A percentile compares a stretch with the other conserved stretches of the same genome.
phyloP scores from a whole-genome alignment of 2,888 invertebrate genomes.

The Netelia melanura region DNA sequence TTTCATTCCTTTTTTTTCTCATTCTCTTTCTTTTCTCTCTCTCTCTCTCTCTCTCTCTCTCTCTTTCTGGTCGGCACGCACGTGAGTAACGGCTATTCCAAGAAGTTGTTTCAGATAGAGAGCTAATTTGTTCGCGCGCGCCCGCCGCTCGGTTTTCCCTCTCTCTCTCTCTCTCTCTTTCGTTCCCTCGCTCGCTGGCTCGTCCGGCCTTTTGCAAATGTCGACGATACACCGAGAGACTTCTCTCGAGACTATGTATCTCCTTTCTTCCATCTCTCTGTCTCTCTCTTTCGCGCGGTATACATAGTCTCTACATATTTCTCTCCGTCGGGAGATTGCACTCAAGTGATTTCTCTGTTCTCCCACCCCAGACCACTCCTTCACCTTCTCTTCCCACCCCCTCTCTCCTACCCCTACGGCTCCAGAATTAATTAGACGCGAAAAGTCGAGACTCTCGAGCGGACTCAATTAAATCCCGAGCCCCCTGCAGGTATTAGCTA shows the following conservation, averaged over 20 bases:
- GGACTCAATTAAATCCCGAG: constrained; percentile 60
- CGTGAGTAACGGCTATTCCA: constrained; percentile 83
- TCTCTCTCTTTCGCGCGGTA: constrained; percentile 2
- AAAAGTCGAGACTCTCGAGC: constrained; percentile 53
- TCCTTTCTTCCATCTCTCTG: constrained; percentile 28
- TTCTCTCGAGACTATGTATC: constrained; percentile 16
- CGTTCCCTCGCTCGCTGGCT: constrained; percentile 24
- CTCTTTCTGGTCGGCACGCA: constrained; percentile 68
- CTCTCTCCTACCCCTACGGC: not conserved
- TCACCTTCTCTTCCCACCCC: not conserved
- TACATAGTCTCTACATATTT: constrained; percentile 58
- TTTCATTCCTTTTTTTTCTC: constrained; percentile 67
- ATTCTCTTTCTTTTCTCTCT: constrained; percentile 68
- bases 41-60: constrained; percentile 59
- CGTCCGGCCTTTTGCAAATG: constrained; percentile 13
- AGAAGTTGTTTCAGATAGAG: constrained; percentile 84
- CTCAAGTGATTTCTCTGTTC: constrained; percentile 63
- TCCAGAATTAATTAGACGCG: constrained; percentile 62
- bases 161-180: constrained; percentile 31
- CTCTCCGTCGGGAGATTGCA: constrained; percentile 63
- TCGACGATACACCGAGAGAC: constrained; percentile 46
- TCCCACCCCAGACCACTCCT: constrained; percentile 10
- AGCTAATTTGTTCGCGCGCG: constrained; percentile 83
- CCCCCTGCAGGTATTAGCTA: constrained; percentile 32
- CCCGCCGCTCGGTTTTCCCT: constrained; percentile 67